Conservation (phyloP, 2,113 vertebrate species). For the Cathartes aura region DNA sequence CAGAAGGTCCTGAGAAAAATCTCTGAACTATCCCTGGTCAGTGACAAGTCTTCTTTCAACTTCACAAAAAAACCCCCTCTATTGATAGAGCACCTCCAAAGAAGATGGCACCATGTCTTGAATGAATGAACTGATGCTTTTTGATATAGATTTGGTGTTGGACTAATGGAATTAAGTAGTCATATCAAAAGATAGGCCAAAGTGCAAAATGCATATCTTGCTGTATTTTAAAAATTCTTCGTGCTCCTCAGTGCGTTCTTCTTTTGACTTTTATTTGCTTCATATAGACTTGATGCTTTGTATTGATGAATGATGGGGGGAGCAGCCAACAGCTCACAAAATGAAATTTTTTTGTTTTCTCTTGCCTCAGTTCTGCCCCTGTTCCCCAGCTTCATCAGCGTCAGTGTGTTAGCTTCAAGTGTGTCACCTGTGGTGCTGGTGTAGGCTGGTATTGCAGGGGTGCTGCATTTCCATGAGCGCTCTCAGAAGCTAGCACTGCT, state of each 20-base stretch:
- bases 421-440: not conserved
- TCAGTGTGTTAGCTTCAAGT: not conserved
- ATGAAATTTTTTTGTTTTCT: not conserved
- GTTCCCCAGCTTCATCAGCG: not conserved
- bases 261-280: not conserved
- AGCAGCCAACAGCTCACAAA: not conserved
- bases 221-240: not conserved
- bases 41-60: not conserved
- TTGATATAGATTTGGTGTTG: not conserved
- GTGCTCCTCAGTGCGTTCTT: not conserved
- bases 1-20: not conserved
- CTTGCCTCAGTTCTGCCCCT: not conserved
- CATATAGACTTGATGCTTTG: not conserved
- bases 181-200: not conserved
- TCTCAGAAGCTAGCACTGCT: not conserved
- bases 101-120: not conserved
- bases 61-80: not conserved
- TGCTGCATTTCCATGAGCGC: not conserved
- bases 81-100: not conserved
- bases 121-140: not conserved
- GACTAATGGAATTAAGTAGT: not conserved
- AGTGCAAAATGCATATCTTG: not conserved
- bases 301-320: not conserved
- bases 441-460: not conserved
- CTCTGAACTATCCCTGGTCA: not conserved